Percentiles rank a stretch among this genome's conserved stretches.
Conservation (phyloP, 1,140 invertebrate species). For the Dinoponera quadriceps region DNA sequence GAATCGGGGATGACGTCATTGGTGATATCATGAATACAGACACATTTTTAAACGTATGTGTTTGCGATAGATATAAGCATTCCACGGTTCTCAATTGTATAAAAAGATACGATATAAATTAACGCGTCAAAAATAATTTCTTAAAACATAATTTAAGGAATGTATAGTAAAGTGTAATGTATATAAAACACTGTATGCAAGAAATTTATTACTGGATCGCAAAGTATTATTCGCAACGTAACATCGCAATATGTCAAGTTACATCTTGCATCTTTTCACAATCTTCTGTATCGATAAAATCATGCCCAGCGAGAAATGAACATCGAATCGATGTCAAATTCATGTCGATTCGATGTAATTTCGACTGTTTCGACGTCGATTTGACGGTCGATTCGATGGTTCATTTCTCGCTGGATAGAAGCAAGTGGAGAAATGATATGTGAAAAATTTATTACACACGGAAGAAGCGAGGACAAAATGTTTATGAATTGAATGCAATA, state of each 20-base stretch:
- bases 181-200: not conserved
- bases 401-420: too few relatives aligned
- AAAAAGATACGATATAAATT: not conserved
- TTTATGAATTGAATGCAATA: not conserved
- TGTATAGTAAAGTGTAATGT: not conserved
- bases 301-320: too few relatives aligned
- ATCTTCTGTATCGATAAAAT: too few relatives aligned
- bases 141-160: not conserved
- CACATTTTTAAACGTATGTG: slow-evolving; percentile 10
- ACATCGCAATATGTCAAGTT: too few relatives aligned
- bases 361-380: too few relatives aligned
- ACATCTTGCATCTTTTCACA: too few relatives aligned
- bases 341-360: too few relatives aligned
- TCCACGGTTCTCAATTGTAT: not conserved
- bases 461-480: not conserved
- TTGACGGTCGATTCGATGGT: too few relatives aligned
- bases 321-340: too few relatives aligned
- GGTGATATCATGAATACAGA: slow-evolving; percentile 77
- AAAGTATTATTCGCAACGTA: too few relatives aligned
- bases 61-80: not conserved
- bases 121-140: not conserved
- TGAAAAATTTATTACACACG: not conserved
- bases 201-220: not conserved
- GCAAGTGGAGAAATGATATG: too few relatives aligned
- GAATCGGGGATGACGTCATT: slow-evolving; percentile 75